These are phyloP conservation scores for Riptortus pedestris DNA, from an alignment of 1,140 invertebrate genomes.

Conservation along the genomic window DNA sequence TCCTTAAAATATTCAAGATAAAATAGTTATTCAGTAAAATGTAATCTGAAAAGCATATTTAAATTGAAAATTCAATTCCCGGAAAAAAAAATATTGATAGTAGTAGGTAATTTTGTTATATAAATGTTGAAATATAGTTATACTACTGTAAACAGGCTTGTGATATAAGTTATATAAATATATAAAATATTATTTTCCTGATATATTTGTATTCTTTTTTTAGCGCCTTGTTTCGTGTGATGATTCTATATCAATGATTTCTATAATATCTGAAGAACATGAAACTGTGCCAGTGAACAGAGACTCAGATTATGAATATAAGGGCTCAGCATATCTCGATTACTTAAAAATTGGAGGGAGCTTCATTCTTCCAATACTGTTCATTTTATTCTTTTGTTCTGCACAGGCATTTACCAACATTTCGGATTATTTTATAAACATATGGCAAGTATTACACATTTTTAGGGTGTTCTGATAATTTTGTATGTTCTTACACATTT, in stretches of 20 bases:
- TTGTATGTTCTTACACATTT: too few species aligned
- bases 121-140: too few species aligned
- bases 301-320: neutral
- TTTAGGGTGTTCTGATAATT: too few species aligned
- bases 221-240: neutral
- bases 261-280: neutral
- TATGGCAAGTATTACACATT: neutral
- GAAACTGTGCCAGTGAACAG: neutral
- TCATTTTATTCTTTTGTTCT: neutral
- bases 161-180: too few species aligned
- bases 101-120: too few species aligned
- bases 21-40: too few species aligned
- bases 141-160: too few species aligned
- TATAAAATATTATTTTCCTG: too few species aligned
- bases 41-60: too few species aligned
- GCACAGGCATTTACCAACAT: neutral
- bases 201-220: neutral
- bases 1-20: too few species aligned
- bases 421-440: neutral
- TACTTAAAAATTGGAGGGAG: neutral
- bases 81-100: too few species aligned
- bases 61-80: too few species aligned
- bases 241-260: neutral
- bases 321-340: neutral
- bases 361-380: neutral